A percentile compares a stretch with the other conserved stretches of the same genome.
These are phyloP conservation scores for Zaprionus capensis DNA, from an alignment of 1,140 invertebrate species.

Conservation along the genomic window DNA sequence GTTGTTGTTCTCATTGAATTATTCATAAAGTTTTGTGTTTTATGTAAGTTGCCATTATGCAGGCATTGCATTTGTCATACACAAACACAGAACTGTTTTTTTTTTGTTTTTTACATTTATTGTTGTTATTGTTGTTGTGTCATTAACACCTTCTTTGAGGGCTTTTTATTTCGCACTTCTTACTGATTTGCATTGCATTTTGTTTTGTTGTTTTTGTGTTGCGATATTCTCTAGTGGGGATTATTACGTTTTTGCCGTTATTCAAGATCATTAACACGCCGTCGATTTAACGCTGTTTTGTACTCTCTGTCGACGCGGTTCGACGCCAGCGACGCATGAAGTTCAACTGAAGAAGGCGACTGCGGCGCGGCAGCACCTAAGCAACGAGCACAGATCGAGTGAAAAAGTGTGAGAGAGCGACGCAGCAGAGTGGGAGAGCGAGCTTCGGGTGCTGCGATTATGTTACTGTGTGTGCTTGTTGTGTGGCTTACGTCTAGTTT, in stretches of 20 bases:
- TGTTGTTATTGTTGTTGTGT: slow-evolving; percentile 9
- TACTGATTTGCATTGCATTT: neutral
- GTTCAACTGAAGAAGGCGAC: slow-evolving; percentile 44
- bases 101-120: neutral
- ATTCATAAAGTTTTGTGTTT: slow-evolving; percentile 7
- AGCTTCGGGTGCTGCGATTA: neutral
- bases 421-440: neutral
- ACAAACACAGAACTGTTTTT: neutral
- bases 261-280: slow-evolving; percentile 45
- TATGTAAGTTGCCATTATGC: slow-evolving; percentile 29
- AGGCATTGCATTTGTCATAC: slow-evolving; percentile 24
- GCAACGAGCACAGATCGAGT: slow-evolving; percentile 8
- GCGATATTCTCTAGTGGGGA: neutral
- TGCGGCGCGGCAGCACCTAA: slow-evolving; percentile 29
- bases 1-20: slow-evolving; percentile 16
- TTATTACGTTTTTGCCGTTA: slow-evolving; percentile 25
- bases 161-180: neutral
- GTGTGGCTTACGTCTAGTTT: too few species aligned
- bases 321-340: slow-evolving; percentile 54
- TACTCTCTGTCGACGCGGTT: slow-evolving; percentile 42
- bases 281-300: neutral
- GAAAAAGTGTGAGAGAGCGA: slow-evolving; percentile 1
- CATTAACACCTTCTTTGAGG: slow-evolving; percentile 11
- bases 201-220: slow-evolving; percentile 8
- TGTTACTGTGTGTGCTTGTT: neutral